Percentiles rank a stretch among this genome's conserved stretches.
Evolutionary conservation across 2,888 invertebrate genomes (phyloP).

Genomic region (Crematogaster levior): DNA sequence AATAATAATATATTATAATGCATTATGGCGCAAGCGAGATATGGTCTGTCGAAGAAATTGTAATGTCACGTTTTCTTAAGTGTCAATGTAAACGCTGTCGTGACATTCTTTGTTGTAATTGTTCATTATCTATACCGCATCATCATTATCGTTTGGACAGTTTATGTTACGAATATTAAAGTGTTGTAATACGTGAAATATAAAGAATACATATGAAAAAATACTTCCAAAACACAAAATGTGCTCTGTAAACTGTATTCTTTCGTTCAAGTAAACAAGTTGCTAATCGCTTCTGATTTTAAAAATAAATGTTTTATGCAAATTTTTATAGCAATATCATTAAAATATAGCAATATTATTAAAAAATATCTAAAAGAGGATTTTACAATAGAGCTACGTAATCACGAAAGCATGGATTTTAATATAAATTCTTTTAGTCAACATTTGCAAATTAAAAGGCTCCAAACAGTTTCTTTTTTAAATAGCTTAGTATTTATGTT

Average conservation of each 20-base stretch:
- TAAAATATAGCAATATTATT: background rate
- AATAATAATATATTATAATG: slow-evolving; percentile 17
- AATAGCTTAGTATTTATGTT: background rate
- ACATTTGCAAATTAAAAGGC: background rate
- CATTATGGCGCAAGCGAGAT: slow-evolving; percentile 59
- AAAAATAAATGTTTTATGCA: background rate
- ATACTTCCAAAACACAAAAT: background rate
- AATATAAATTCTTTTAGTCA: background rate
- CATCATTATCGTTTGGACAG: slow-evolving; percentile 12
- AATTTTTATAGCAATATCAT: background rate
- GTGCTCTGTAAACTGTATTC: background rate
- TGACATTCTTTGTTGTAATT: slow-evolving; percentile 32
- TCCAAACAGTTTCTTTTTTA: background rate
- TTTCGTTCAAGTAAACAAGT: background rate
- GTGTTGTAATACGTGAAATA: background rate
- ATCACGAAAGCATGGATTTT: no score
- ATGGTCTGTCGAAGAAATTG: slow-evolving; percentile 60
- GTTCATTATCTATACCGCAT: slow-evolving; percentile 40
- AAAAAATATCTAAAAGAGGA: no score
- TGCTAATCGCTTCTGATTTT: background rate
- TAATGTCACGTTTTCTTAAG: slow-evolving; percentile 25
- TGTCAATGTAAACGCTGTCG: slow-evolving; percentile 33
- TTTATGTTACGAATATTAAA: slow-evolving; percentile 18
- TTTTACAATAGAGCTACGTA: background rate
- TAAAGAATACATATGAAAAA: background rate